Conservation (phyloP, 2,888 invertebrate genomes). For the Caenorhabditis imperialis region DNA sequence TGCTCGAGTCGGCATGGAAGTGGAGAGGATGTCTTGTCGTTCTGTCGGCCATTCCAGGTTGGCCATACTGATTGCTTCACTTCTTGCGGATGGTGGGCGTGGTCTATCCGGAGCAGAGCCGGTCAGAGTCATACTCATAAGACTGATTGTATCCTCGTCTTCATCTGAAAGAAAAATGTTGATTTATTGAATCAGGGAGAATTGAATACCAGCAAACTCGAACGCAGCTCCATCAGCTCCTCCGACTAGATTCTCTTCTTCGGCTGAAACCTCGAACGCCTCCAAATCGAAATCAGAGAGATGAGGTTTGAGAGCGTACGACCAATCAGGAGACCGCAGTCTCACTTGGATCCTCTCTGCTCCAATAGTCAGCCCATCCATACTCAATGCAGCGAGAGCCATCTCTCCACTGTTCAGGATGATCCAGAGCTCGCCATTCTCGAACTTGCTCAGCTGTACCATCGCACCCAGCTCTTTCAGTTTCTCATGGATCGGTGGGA, state of each 20-base stretch:
- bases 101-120: slow-evolving; percentile 58
- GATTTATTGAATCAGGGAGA: neutral
- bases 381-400: slow-evolving; percentile 83
- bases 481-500: slow-evolving; percentile 69
- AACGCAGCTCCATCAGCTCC: slow-evolving; percentile 36
- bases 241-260: slow-evolving; percentile 35
- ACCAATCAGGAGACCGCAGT: slow-evolving; percentile 66
- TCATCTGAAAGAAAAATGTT: too few species aligned
- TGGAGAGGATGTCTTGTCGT: slow-evolving; percentile 36
- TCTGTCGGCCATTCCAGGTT: slow-evolving; percentile 61
- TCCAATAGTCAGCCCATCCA: slow-evolving; percentile 76
- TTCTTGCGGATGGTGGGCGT: slow-evolving; percentile 62
- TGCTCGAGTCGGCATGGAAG: slow-evolving; percentile 55
- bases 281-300: slow-evolving; percentile 43
- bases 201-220: slow-evolving; percentile 54
- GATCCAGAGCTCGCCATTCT: slow-evolving; percentile 90
- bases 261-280: slow-evolving; percentile 36
- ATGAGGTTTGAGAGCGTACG: slow-evolving; percentile 52
- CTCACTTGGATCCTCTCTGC: slow-evolving; percentile 58
- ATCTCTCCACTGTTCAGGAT: slow-evolving; percentile 92
- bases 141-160: slow-evolving; percentile 53
- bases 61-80: slow-evolving; percentile 46
- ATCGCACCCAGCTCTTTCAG: slow-evolving; percentile 69
- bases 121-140: slow-evolving; percentile 11
- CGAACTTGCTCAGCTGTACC: slow-evolving; percentile 82